Percentiles rank a stretch among this genome's conserved stretches.
phyloP scores from a whole-genome alignment of 1,140 invertebrate genomes.

The Zaprionus kolodkinae region DNA sequence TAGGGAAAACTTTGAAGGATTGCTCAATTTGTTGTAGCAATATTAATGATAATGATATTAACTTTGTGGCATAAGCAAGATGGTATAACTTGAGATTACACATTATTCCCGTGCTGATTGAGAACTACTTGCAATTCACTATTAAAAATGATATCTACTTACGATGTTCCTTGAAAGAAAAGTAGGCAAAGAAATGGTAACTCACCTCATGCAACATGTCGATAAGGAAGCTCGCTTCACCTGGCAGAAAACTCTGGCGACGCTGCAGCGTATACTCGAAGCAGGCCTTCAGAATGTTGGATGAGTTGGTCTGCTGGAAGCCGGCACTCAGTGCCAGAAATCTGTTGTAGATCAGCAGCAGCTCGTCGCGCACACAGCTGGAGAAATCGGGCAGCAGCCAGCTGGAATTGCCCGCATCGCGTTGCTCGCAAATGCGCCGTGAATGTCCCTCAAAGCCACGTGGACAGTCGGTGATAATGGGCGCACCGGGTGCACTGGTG shows the following conservation, averaged over 20 bases:
- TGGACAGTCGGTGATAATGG: conserved; percentile 87
- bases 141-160: too few relatives aligned
- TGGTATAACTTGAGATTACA: neutral
- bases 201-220: conserved; percentile 83
- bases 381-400: conserved; percentile 91
- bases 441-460: conserved; percentile 85
- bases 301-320: conserved; percentile 87
- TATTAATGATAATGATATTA: neutral
- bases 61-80: too few relatives aligned
- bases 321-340: conserved; percentile 88
- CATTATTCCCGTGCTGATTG: neutral
- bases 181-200: too few relatives aligned
- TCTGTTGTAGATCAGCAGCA: conserved; percentile 88
- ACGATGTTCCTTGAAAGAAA: too few relatives aligned
- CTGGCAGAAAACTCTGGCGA: conserved; percentile 74
- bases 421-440: conserved; percentile 86
- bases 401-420: conserved; percentile 86
- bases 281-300: conserved; percentile 84
- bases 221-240: conserved; percentile 81
- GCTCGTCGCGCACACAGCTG: conserved; percentile 87
- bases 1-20: neutral
- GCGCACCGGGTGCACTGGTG: conserved; percentile 87
- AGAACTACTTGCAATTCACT: too few relatives aligned
- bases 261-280: conserved; percentile 77
- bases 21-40: neutral